Base-by-base conservation (phyloP, 2,888 invertebrate species). In the Brenthis ino region DNA sequence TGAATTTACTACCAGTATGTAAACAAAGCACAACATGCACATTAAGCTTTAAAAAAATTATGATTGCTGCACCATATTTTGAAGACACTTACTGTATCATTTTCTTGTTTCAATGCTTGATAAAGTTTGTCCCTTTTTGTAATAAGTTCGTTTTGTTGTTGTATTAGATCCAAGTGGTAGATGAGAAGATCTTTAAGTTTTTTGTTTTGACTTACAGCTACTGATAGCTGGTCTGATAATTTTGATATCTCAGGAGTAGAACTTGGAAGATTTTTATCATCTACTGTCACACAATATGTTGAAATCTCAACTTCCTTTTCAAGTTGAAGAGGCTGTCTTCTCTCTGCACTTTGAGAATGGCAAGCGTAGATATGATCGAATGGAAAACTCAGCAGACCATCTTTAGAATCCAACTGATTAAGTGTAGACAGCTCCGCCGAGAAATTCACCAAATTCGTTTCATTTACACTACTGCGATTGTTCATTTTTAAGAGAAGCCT, bases 71-170 rank as follows among this genome's bases (percentile, higher is more conserved):
- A 63, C 63, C 53, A 61, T 16, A 63, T 14, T 20, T 20, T 13
- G 16, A 37, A 20, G 14, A 4, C 68, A 85, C 94, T 93, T 93
- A 98, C 96, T 86, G 95, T 94, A 85, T 96, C 96, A 92, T 97
- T 96, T 89, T 98, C 97, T 79, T 95, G 94, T 81, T 94, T 94
- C 50, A 97, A 89, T 66, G 95, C 93, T 69, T 95, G 94, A 74
- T 97, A 94, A 65, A 95, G 93, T 83, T 96, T 96, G 78, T 98
- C 97, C 87, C 96, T 97, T 77, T 95, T 95, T 76, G 95, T 94
- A 74, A 98, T 94, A 79, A 96, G 95, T 81, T 98, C 97, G 80
- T 97, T 97, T 88, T 98, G 98, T 87, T 97, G 97, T 85, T 98
- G 97, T 83, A 98, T 97, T 72, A 98, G 92, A 86, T 98, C 97